Conservation (phyloP, 2,888 invertebrate genomes). For the Dioctria rufipes region DNA sequence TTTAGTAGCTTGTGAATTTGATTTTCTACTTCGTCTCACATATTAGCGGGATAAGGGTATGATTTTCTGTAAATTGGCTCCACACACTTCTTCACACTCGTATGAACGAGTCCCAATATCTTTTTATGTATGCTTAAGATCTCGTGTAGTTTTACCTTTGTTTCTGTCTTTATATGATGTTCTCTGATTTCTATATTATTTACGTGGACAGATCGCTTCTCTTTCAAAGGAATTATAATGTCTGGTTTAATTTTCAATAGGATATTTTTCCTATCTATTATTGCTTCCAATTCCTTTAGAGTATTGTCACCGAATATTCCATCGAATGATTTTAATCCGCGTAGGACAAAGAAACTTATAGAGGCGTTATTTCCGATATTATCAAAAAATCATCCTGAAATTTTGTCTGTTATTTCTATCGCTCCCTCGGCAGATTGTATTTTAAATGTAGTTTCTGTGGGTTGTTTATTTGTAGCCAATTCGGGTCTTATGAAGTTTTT, state of each 20-base stretch:
- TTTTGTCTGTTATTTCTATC: no score
- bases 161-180: neutral
- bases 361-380: slow-evolving; percentile 36
- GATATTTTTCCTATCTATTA: slow-evolving; percentile 43
- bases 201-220: slow-evolving; percentile 15
- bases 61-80: neutral
- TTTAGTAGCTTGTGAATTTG: neutral
- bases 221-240: slow-evolving; percentile 51
- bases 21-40: neutral
- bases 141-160: neutral
- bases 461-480: neutral
- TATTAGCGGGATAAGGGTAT: slow-evolving; percentile 21
- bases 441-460: slow-evolving; percentile 14
- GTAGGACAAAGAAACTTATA: slow-evolving; percentile 54
- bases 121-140: neutral
- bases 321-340: slow-evolving; percentile 49
- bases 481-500: slow-evolving; percentile 45
- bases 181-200: slow-evolving; percentile 12
- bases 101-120: neutral
- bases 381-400: slow-evolving; percentile 53
- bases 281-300: slow-evolving; percentile 47
- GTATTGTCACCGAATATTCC: slow-evolving; percentile 54
- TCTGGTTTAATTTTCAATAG: slow-evolving; percentile 40
- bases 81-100: neutral
- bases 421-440: no score